Evolutionary conservation across 2,113 vertebrate genomes (phyloP).

Genomic region (Xenopus borealis): DNA sequence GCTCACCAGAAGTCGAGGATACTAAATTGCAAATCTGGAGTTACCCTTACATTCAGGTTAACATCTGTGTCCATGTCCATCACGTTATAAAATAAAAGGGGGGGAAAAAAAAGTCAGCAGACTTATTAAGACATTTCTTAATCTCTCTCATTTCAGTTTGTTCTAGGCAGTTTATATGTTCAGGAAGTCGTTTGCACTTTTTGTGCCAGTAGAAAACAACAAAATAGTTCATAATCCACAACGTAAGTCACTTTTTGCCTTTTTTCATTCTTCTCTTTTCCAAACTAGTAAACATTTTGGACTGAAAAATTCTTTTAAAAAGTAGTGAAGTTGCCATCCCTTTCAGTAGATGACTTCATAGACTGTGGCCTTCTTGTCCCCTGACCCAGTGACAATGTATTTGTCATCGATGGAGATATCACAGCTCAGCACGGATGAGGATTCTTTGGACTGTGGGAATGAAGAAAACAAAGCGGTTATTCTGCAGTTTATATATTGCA

Average conservation of each 20-base stretch:
- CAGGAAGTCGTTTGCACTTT: conserved; percentile 50
- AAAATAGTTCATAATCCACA: conserved; percentile 53
- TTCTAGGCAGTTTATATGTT: conserved; percentile 50
- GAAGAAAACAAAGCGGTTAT: not conserved
- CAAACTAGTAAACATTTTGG: conserved; percentile 68
- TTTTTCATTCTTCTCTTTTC: conserved; percentile 58
- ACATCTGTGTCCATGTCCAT: conserved; percentile 41
- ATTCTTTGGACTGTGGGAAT: conserved; percentile 74
- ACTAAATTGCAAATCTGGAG: conserved; percentile 63
- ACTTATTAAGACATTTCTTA: conserved; percentile 53
- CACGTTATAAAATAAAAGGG: conserved; percentile 50
- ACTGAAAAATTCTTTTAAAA: conserved; percentile 66
- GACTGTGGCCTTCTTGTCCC: conserved; percentile 81
- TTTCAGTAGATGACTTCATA: conserved; percentile 85
- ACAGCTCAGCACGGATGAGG: conserved; percentile 80
- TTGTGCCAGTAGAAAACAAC: conserved; percentile 47
- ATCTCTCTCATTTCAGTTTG: conserved; percentile 48
- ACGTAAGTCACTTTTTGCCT: conserved; percentile 53
- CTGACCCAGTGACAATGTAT: conserved; percentile 82
- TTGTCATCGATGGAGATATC: conserved; percentile 84
- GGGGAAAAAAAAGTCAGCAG: conserved; percentile 51
- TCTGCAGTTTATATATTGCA: not conserved
- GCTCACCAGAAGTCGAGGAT: conserved; percentile 53
- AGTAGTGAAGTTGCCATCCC: conserved; percentile 56
- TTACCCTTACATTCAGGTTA: conserved; percentile 60